phyloP scores from a whole-genome alignment of 2,888 invertebrate genomes.

The Unio delphinus region DNA sequence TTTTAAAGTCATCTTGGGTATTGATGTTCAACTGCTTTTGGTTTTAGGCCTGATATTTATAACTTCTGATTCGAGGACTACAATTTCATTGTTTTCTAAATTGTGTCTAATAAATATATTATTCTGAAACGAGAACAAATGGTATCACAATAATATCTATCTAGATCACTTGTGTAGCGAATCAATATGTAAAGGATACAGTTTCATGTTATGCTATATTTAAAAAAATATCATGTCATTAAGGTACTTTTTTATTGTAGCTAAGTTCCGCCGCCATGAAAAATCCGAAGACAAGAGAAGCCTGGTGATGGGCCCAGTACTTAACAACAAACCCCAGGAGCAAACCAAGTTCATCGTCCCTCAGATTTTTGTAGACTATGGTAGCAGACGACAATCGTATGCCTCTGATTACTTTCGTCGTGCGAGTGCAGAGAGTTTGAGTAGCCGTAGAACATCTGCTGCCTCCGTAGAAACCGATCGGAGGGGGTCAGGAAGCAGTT shows the following conservation, averaged over 20 bases:
- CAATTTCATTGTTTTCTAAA: too few relatives aligned
- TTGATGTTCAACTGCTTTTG: too few relatives aligned
- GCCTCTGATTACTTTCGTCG: slow-evolving; percentile 54
- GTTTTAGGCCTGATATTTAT: too few relatives aligned
- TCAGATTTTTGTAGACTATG: slow-evolving; percentile 65
- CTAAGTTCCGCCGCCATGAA: slow-evolving; percentile 34
- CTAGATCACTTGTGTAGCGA: too few relatives aligned
- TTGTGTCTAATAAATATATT: too few relatives aligned
- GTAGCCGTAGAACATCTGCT: slow-evolving; percentile 51
- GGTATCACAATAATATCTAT: too few relatives aligned
- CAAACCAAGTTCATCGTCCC: slow-evolving; percentile 64
- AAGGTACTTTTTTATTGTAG: slow-evolving; percentile 12
- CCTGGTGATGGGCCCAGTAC: slow-evolving; percentile 55
- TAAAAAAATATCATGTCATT: too few relatives aligned
- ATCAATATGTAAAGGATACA: too few relatives aligned
- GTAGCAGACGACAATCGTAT: slow-evolving; percentile 60
- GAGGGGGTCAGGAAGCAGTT: slow-evolving; percentile 58
- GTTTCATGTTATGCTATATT: too few relatives aligned
- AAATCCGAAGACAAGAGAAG: slow-evolving; percentile 58
- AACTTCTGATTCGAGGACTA: too few relatives aligned
- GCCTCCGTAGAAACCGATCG: slow-evolving; percentile 52
- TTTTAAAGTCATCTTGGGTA: too few relatives aligned
- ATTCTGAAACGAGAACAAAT: too few relatives aligned
- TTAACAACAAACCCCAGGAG: slow-evolving; percentile 53
- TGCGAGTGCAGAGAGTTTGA: slow-evolving; percentile 47